Conservation (phyloP, 2,113 vertebrate species). For the rat (Rattus norvegicus) region DNA sequence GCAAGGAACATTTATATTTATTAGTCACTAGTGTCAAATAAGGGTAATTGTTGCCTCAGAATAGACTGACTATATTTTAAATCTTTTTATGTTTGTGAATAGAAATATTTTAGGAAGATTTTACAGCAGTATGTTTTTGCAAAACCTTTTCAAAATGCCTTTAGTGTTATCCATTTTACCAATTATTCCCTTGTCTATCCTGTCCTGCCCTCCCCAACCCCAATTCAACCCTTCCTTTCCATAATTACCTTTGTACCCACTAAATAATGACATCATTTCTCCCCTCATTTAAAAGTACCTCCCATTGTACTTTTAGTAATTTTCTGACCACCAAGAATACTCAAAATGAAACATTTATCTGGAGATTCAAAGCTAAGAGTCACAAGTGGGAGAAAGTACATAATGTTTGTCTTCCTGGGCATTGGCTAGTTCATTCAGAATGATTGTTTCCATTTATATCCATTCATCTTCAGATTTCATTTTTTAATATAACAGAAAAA, state of each 20-base stretch:
- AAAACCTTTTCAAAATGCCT: background rate
- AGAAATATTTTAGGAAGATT: background rate
- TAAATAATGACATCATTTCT: background rate
- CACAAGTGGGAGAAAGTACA: background rate
- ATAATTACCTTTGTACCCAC: background rate
- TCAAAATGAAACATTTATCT: background rate
- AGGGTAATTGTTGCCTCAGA: background rate
- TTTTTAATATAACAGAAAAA: background rate
- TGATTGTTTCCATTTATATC: background rate
- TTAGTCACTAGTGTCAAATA: background rate
- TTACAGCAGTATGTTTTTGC: background rate
- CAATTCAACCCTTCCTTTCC: background rate
- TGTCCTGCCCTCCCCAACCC: background rate
- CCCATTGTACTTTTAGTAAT: background rate
- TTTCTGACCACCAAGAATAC: background rate
- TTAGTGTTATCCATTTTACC: background rate
- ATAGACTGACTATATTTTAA: background rate
- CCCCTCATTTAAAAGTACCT: background rate
- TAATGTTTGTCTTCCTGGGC: background rate
- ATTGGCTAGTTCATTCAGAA: background rate
- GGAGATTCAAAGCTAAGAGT: background rate
- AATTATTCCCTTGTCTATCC: background rate
- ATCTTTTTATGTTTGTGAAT: background rate
- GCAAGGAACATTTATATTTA: background rate
- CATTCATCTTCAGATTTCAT: background rate